Evolutionary conservation across 2,797 vertebrate species (phyloP).

Genomic region (Pteronotus mesoamericanus): DNA sequence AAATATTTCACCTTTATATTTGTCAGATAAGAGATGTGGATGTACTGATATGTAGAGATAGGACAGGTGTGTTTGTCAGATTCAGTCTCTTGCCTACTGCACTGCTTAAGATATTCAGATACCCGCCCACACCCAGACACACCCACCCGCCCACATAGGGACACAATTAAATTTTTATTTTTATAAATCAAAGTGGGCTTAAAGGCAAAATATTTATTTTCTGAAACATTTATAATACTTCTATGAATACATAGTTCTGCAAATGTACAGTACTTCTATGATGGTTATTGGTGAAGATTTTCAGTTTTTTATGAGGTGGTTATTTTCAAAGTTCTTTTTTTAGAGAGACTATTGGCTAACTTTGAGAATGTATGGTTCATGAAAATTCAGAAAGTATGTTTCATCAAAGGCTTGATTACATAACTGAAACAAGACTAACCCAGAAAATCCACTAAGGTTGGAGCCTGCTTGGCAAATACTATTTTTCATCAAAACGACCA

Average conservation of each 20-base stretch:
- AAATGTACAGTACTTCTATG: background rate
- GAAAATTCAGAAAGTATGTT: conserved; percentile 20
- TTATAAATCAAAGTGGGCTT: background rate
- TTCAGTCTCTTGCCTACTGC: background rate
- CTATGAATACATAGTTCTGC: background rate
- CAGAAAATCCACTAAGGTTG: background rate
- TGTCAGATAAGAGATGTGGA: background rate
- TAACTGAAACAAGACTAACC: background rate
- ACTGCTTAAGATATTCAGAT: background rate
- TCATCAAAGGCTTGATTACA: background rate
- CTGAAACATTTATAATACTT: background rate
- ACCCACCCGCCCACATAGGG: background rate
- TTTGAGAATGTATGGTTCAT: background rate
- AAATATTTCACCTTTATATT: conserved; percentile 12
- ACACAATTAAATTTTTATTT: background rate
- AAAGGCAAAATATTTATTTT: background rate
- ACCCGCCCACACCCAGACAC: background rate
- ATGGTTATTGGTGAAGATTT: background rate
- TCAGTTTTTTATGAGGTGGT: background rate
- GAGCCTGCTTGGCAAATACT: background rate
- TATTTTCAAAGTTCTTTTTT: background rate
- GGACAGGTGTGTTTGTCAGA: background rate
- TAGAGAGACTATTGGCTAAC: background rate
- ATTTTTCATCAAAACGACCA: background rate
- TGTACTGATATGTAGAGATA: background rate